Evolutionary conservation across 2,797 vertebrate species (phyloP), one percentile per base, ranked within the genome.

Genomic region (Diceros bicornis): DNA sequence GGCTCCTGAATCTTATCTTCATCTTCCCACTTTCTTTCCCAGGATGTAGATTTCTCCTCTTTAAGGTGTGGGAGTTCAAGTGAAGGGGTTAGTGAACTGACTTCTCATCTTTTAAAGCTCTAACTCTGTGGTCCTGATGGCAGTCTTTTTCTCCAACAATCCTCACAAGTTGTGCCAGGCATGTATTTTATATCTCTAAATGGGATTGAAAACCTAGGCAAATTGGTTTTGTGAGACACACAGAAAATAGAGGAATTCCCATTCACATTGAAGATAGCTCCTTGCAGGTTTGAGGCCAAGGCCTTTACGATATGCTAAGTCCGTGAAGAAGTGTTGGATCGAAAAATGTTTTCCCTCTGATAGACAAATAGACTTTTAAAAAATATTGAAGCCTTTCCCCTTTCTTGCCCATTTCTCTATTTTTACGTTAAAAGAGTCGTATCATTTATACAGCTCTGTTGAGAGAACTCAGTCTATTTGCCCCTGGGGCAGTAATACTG

Each of bases 111-210:
- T 27, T 27, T 2, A 11, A 10, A 68, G 27, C n/a, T 29, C 32
- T 6, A 6, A 3, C 18, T 12, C 17, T 20, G 8, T 2, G 29
- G 13, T 61, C 41, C 50, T 29, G 16, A 37, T 0, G 0, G 0
- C 47, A 4, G 11, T 1, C 72, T 61, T 50, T 25, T 74, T 59
- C 37, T 50, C 90, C 25, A 81, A 34, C 8, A 27, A 6, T 18
- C 7, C 77, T 69, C 81, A 50, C 79, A 52, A 84, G 79, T 0
- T 4, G 41, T 7, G 25, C 55, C 41, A 1, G 0, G 0, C 16
- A 1, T 17, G 10, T 1, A 16, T 14, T 55, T 92, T 34, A 11
- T 34, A 21, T 32, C 62, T 79, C 68, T 47, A 69, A n/a, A n/a
- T 11, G 20, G 66, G 32, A 77, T 7, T 13, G 57, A 34, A 64